Evolutionary conservation across 2,113 vertebrate species (phyloP), one percentile per base, ranked within the genome.

Genomic region (Daboia siamensis): DNA sequence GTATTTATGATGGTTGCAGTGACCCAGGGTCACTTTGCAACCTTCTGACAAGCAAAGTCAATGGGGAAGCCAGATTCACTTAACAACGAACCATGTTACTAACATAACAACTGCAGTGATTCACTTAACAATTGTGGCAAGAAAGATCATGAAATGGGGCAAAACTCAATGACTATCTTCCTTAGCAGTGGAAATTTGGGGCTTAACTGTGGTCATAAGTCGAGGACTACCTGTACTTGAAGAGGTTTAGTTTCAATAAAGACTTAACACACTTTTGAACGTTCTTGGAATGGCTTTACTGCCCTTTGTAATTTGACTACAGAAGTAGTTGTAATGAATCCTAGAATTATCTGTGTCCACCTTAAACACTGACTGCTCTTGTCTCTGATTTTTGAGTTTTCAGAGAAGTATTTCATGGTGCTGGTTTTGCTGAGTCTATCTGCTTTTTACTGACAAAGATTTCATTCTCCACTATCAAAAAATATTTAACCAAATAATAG

Each of bases 161-260:
- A 33, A 69, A 33, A 69, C 13, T 69, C 64, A 69, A 13, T 69
- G 64, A 33, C 4, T 69, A 33, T 69, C 64, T 69, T 69, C 12
- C 64, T 69, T 69, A n/a, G 64, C 29, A 69, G 33, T 69, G 29
- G 29, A 33, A 33, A 69, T 61, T 24, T 61, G 9, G 59, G 24
- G 24, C 24, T 61, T 61, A 61, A 61, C 15, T 69, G 29, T n/a
- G 29, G 64, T 69, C 5, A 33, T 69, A 69, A 69, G 29, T 69
- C 33, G 64, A 69, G 2, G 5, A 69, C 64, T 69, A 69, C 1
- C 61, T 64, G 61, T 69, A 80, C 39, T 39, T 94, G 94, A 95
- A 95, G 88, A 93, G 46, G 59, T 74, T 90, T 91, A 88, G 44
- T 95, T 91, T 3, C 88, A 51, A 12, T 64, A 57, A 87, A 10